Conservation (phyloP, 2,113 vertebrate species). For the Epinephelus fuscoguttatus region DNA sequence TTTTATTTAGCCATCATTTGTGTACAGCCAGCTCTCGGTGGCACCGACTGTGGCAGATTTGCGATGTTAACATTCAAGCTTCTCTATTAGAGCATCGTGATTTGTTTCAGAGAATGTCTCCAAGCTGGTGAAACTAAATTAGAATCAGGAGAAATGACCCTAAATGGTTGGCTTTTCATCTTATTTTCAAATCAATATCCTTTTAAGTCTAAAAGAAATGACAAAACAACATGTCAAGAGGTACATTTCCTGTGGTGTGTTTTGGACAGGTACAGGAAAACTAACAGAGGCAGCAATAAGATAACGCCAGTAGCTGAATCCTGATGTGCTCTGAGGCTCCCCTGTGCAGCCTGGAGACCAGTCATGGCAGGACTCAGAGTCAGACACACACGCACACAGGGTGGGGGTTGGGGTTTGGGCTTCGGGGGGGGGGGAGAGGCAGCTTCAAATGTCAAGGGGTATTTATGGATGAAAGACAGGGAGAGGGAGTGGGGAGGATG, state of each 20-base stretch:
- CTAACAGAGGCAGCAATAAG: conserved; percentile 3
- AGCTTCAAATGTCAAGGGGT: conserved; percentile 83
- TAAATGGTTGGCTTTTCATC: background rate
- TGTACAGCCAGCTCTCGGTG: background rate
- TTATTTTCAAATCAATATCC: conserved; percentile 28
- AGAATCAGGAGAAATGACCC: conserved; percentile 8
- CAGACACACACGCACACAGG: conserved; percentile 7
- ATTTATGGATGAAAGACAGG: conserved; percentile 84
- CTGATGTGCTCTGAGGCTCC: conserved; percentile 41
- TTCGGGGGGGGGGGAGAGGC: conserved; percentile 17
- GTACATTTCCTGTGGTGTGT: background rate
- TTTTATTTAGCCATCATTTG: background rate
- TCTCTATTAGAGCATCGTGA: background rate
- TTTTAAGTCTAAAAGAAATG: conserved; percentile 5
- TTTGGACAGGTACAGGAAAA: conserved; percentile 25
- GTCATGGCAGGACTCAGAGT: conserved; percentile 41
- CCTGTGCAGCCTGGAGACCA: conserved; percentile 35
- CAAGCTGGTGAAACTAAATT: conserved; percentile 1
- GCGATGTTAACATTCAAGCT: background rate
- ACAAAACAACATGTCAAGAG: conserved; percentile 3
- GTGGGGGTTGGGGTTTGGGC: conserved; percentile 33
- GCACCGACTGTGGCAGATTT: conserved; percentile 8
- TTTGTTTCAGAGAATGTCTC: conserved; percentile 7
- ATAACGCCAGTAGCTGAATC: conserved; percentile 29
- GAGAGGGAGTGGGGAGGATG: conserved; percentile 48